Conservation (phyloP, 2,113 vertebrate genomes). For the Oreotragus oreotragus region DNA sequence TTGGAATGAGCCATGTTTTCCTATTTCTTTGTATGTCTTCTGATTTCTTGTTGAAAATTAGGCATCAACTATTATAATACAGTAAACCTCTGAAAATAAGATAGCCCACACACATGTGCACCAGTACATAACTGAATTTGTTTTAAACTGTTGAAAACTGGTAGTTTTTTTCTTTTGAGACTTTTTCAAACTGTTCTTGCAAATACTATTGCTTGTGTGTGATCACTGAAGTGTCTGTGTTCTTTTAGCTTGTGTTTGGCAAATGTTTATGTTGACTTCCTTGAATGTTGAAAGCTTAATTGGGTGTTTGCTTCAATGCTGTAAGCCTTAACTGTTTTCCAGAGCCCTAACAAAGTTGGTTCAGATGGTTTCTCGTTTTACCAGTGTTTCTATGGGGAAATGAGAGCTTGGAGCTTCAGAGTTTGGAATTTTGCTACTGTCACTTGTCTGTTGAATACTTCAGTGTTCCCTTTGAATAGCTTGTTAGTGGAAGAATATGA, state of each 20-base stretch:
- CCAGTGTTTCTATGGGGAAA: not conserved
- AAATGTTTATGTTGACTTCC: not conserved
- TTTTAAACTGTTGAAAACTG: not conserved
- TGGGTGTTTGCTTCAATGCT: not conserved
- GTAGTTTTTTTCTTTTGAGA: not conserved
- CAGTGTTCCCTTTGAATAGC: not conserved
- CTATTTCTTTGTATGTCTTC: not conserved
- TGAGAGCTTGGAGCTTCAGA: not conserved
- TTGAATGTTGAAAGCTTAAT: not conserved
- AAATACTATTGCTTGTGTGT: not conserved
- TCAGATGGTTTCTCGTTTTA: not conserved
- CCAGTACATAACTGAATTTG: not conserved
- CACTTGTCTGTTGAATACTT: not conserved
- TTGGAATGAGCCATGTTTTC: not conserved
- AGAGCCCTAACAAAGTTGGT: not conserved
- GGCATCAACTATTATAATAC: not conserved
- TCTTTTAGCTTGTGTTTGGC: not conserved
- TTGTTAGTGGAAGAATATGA: not conserved
- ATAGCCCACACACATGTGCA: not conserved
- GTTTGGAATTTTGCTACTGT: not conserved
- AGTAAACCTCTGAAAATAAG: not conserved
- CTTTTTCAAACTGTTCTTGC: not conserved
- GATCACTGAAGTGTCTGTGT: not conserved
- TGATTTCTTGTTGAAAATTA: not conserved
- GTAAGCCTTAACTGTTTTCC: not conserved